A percentile compares a stretch with the other conserved stretches of the same genome.
Conservation (phyloP, 2,797 vertebrate genomes). For the Sorex maritimensis region DNA sequence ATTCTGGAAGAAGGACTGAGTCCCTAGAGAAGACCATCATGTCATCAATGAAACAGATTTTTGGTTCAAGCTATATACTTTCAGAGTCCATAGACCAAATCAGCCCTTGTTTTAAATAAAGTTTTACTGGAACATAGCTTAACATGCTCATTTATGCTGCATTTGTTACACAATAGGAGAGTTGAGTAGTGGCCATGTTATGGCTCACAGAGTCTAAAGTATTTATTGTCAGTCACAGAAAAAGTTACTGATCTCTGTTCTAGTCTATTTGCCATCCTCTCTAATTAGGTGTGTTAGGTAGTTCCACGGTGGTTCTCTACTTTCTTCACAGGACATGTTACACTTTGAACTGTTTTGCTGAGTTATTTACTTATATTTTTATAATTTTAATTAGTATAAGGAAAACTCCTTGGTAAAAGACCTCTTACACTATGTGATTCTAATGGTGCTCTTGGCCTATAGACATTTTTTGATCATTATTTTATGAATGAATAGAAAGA, state of each 20-base stretch:
- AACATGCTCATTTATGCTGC: conserved; percentile 28
- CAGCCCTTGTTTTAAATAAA: conserved; percentile 44
- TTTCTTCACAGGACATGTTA: background rate
- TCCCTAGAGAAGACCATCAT: background rate
- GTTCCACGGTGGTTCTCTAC: background rate
- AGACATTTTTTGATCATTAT: conserved; percentile 12
- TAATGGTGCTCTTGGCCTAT: background rate
- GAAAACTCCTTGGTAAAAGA: background rate
- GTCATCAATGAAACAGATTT: conserved; percentile 46
- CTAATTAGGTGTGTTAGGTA: background rate
- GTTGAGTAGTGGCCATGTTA: background rate
- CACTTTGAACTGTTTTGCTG: background rate
- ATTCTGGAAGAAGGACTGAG: conserved; percentile 44
- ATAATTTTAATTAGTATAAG: conserved; percentile 27
- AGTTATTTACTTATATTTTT: conserved; percentile 47
- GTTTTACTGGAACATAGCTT: conserved; percentile 57
- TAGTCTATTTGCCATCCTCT: background rate
- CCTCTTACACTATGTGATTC: background rate
- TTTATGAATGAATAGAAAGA: background rate
- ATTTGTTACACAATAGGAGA: background rate
- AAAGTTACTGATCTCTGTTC: background rate
- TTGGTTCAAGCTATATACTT: background rate
- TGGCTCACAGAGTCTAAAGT: conserved; percentile 41
- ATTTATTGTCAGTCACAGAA: conserved; percentile 26
- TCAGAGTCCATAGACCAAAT: background rate